Evolutionary conservation across 2,888 invertebrate species (phyloP).

Genomic region (Nineta flava): DNA sequence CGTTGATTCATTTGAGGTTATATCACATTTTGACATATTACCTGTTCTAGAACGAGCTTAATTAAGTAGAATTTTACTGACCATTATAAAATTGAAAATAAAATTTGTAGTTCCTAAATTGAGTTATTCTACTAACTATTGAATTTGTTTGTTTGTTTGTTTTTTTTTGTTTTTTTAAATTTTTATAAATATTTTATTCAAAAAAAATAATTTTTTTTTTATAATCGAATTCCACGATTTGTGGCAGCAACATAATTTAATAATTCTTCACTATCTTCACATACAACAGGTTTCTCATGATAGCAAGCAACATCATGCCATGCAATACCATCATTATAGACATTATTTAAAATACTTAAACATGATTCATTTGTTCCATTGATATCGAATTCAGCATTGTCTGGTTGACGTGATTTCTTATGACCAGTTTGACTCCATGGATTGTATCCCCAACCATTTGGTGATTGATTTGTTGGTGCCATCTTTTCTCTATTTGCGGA

Average conservation of each 20-base stretch:
- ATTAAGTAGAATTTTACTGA: too few relatives aligned
- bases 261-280: constrained; percentile 80
- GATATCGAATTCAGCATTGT: constrained; percentile 83
- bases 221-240: constrained; percentile 70
- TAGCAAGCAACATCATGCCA: constrained; percentile 92
- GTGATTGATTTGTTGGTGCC: constrained; percentile 59
- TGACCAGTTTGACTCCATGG: constrained; percentile 85
- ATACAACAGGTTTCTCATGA: constrained; percentile 82
- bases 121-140: too few relatives aligned
- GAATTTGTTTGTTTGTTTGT: too few relatives aligned
- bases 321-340: constrained; percentile 83
- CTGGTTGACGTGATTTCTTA: constrained; percentile 76
- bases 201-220: constrained; percentile 22
- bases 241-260: constrained; percentile 71
- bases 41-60: too few relatives aligned
- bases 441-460: constrained; percentile 64
- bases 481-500: constrained; percentile 78
- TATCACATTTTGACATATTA: too few relatives aligned
- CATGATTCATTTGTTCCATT: constrained; percentile 79
- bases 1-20: too few relatives aligned
- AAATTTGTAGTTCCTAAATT: too few relatives aligned
- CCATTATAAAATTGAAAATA: too few relatives aligned
- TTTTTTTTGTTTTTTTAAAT: too few relatives aligned
- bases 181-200: too few relatives aligned
- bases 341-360: constrained; percentile 75